Conservation (phyloP, 1,140 invertebrate genomes). For the Scylla paramamosain region DNA sequence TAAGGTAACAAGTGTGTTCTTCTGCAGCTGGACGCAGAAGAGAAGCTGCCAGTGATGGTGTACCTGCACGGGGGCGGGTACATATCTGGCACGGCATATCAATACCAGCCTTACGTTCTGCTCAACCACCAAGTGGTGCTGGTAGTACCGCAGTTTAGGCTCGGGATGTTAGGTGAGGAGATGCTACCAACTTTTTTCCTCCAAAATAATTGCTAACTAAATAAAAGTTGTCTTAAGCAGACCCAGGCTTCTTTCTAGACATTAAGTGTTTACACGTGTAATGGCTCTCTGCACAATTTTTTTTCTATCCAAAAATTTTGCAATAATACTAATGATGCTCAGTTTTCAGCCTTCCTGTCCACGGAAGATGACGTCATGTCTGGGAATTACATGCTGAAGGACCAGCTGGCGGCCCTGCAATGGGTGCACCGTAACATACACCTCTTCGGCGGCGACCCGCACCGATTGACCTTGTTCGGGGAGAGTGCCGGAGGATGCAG, state of each 20-base stretch:
- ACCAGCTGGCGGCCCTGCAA: constrained; percentile 78
- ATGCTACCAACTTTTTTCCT: neutral
- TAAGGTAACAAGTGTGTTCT: neutral
- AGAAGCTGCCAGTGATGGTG: constrained; percentile 28
- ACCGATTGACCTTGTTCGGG: constrained; percentile 84
- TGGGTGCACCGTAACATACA: constrained; percentile 82
- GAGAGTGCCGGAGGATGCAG: constrained; percentile 84
- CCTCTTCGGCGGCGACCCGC: constrained; percentile 83
- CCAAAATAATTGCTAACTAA: neutral
- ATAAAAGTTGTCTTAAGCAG: neutral
- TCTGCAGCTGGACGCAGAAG: neutral
- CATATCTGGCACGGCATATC: neutral
- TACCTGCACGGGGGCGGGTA: constrained; percentile 32
- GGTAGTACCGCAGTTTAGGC: constrained; percentile 35
- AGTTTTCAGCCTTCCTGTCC: constrained; percentile 40
- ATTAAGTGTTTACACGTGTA: too few species aligned
- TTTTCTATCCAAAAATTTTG: neutral
- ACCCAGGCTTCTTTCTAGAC: neutral
- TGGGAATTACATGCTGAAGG: constrained; percentile 59
- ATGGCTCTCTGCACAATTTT: too few species aligned
- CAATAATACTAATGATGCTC: neutral
- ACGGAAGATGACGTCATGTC: constrained; percentile 40
- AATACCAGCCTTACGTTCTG: neutral
- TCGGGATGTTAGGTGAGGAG: constrained; percentile 14
- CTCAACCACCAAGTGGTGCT: constrained; percentile 33